Evolutionary conservation across 1,140 invertebrate genomes (phyloP).

Genomic region (Eriosoma lanigerum): DNA sequence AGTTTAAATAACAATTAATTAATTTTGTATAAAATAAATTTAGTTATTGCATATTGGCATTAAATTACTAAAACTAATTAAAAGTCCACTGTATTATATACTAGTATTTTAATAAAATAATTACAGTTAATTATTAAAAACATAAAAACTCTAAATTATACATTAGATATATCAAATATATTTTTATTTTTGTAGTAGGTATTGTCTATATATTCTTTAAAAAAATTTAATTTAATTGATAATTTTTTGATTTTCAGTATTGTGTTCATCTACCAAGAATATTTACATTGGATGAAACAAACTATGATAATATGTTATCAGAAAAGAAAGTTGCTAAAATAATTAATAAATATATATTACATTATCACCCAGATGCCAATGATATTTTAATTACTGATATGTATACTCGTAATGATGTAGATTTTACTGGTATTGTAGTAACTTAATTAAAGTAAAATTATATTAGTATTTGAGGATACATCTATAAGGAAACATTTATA

Average conservation of each 20-base stretch:
- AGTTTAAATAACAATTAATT: no score
- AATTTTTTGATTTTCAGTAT: conserved; percentile 2
- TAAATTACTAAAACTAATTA: no score
- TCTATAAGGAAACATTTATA: not conserved
- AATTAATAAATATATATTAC: conserved; percentile 9
- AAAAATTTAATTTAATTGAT: no score
- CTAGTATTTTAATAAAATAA: no score
- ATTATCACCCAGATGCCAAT: not conserved
- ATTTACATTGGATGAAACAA: not conserved
- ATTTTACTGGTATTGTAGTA: not conserved
- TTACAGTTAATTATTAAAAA: no score
- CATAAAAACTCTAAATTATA: no score
- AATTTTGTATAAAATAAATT: no score
- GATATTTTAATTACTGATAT: not conserved
- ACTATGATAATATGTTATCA: not conserved
- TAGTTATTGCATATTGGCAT: no score
- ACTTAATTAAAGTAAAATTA: not conserved
- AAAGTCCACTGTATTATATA: no score
- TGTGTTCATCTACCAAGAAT: not conserved
- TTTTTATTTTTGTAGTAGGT: no score
- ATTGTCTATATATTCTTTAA: no score
- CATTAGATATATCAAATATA: no score
- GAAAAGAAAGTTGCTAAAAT: not conserved
- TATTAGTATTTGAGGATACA: not conserved
- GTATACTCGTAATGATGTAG: not conserved